Evolutionary conservation across 2,797 vertebrate genomes (phyloP), one percentile per base, ranked within the genome.

Genomic region (Oophaga sylvatica): DNA sequence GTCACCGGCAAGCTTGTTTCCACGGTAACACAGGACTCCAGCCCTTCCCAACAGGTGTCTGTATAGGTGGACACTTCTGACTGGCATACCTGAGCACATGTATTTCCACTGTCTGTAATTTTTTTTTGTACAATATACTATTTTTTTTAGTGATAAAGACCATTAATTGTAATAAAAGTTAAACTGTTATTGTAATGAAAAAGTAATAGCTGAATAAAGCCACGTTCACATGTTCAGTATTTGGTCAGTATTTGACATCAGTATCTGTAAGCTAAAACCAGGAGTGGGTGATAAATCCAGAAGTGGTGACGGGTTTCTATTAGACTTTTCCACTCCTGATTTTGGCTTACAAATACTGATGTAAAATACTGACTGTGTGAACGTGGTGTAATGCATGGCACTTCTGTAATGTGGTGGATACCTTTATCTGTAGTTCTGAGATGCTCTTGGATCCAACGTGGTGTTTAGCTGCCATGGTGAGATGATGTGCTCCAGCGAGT

Each of bases 361-460:
- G 35, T 41, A 45, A 11, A 41, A 71, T 35, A 71, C 9, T 41
- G 31, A n/a, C n/a, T 22, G 11, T 79, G 56, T 7, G 35, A 41
- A 41, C 35, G 35, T 41, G 35, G 35, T 41, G 2, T 41, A 41
- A 41, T 41, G 35, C 26, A 26, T 26, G 26, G 26, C 26, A 26
- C 26, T 26, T 26, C 35, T 41, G 35, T 5, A 68, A 15, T 22
- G 8, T 1, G 5, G 9, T 29, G 56, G 60, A 57, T 89, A 89
- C 87, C 87, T 89, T 89, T 11, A 81, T 81, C 31, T 89, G 83
- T 71, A 86, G 29, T 48, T 86, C 77, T 48, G 87, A 12, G 10
- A 89, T 82, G 29, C 19, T 82, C 70, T 83, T 85, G 77, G 70
- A 60, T 9, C 20, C 83, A 8, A 26, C 29, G 20, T 71, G 81